Percentiles rank a stretch among this genome's conserved stretches.
phyloP scores from a whole-genome alignment of 2,888 invertebrate species.

The Sesia bembeciformis region DNA sequence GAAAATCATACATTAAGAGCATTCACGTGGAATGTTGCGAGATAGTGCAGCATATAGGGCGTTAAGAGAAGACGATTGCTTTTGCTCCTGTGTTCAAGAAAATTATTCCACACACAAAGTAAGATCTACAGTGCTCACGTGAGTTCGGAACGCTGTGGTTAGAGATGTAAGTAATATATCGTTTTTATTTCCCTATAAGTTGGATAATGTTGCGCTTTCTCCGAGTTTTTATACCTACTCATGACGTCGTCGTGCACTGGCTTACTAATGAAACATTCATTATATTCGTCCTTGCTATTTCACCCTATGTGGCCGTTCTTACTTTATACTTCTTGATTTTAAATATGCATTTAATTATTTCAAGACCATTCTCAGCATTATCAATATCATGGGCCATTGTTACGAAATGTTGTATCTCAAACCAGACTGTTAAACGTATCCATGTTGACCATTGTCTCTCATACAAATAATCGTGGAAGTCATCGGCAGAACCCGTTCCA shows the following conservation, averaged over 20 bases:
- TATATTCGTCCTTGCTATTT: too few species aligned
- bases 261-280: too few species aligned
- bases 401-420: background rate
- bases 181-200: constrained; percentile 22
- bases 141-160: constrained; percentile 14
- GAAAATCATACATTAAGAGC: constrained; percentile 21
- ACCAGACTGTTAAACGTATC: constrained; percentile 24
- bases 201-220: constrained; percentile 18
- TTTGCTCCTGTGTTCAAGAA: constrained; percentile 29
- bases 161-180: constrained; percentile 12
- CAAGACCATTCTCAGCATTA: too few species aligned
- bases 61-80: constrained; percentile 23
- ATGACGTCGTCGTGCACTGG: constrained; percentile 7
- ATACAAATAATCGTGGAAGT: constrained; percentile 63
- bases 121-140: constrained; percentile 28
- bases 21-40: constrained; percentile 50
- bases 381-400: too few species aligned
- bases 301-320: too few species aligned
- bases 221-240: constrained; percentile 18
- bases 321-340: too few species aligned
- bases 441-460: constrained; percentile 58
- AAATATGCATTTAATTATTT: too few species aligned
- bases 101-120: constrained; percentile 36
- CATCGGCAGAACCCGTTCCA: constrained; percentile 72
- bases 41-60: constrained; percentile 51